Base-by-base conservation (phyloP, 2,888 invertebrate genomes). In the Myathropa florea region DNA sequence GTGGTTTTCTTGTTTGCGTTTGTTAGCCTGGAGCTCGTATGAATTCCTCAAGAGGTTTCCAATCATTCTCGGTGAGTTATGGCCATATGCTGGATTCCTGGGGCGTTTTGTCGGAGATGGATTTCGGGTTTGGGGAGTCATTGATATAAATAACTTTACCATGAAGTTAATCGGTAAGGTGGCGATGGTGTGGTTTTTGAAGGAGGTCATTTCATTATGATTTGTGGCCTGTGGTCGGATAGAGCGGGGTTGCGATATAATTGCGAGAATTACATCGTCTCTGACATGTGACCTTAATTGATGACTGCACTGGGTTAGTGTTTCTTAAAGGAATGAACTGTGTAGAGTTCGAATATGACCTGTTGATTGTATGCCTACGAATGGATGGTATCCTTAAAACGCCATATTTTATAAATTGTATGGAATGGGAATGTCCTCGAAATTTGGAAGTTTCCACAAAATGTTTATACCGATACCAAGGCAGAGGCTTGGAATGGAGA, bases 51-150 rank as follows among this genome's bases (percentile, higher is more conserved):
- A 81, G 90, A 89, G 90, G 89, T 89, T 90, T 90, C 89, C 88
- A 90, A 90, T 89, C 90, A 90, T 90, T 89, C 89, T 89, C 88
- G 82, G 89, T 90, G 90, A 90, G 89, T 90, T 90, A 90, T 90
- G 90, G 89, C 89, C 89, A 88, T 83, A 70, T 83, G 71, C 75
- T 75, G 79, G 75, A 86, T 83, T 86, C 65, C 86, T 82, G 73
- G 83, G 86, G 83, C 73, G 82, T 72, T 72, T 55, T 55, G 68
- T 70, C 46, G 26, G 46, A n/a, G 36, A 39, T 70, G 75, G 67
- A 64, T 36, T 4, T 21, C 30, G 23, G 61, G 26, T 65, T n/a
- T 64, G 81, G 57, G 21, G 57, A 18, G 55, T 89, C 89, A 90
- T 90, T 90, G 89, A 89, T 90, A 90, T 90, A 90, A 90, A 90